A percentile compares a stretch with the other conserved stretches of the same genome.
Evolutionary conservation across 2,113 vertebrate genomes (phyloP).

Genomic region (Saguinus imperator): DNA sequence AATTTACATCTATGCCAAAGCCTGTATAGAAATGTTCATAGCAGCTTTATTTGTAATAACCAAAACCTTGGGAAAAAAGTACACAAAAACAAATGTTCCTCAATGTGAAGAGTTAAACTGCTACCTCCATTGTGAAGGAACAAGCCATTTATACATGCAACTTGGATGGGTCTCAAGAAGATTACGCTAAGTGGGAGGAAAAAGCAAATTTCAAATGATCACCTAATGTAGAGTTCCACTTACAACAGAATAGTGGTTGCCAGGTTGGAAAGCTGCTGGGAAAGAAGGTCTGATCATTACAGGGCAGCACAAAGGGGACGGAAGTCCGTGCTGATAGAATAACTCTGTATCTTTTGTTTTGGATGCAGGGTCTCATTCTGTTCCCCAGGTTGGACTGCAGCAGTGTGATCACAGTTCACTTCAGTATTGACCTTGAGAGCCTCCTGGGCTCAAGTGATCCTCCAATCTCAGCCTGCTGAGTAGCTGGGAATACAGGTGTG

Average conservation of each 20-base stretch:
- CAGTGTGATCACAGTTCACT: no score
- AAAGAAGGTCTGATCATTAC: fast-evolving
- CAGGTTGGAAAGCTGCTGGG: fast-evolving
- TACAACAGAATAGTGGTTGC: not conserved
- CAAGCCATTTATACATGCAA: not conserved
- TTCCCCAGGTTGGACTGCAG: no score
- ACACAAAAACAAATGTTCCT: not conserved
- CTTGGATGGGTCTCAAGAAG: not conserved
- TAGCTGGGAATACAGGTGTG: no score
- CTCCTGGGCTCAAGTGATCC: no score
- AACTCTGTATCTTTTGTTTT: no score
- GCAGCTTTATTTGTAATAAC: not conserved
- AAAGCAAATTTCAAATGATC: not conserved
- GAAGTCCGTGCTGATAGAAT: not conserved
- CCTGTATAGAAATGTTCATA: not conserved
- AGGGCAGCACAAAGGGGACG: not conserved
- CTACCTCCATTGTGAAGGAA: not conserved
- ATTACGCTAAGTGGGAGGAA: not conserved
- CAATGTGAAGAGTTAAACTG: not conserved
- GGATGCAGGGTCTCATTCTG: no score
- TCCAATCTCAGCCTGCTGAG: no score
- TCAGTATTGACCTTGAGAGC: no score
- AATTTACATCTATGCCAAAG: not conserved
- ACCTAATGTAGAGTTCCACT: not conserved
- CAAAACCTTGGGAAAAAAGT: not conserved